phyloP scores from a whole-genome alignment of 2,888 invertebrate genomes.

The Coleophora flavipennella region DNA sequence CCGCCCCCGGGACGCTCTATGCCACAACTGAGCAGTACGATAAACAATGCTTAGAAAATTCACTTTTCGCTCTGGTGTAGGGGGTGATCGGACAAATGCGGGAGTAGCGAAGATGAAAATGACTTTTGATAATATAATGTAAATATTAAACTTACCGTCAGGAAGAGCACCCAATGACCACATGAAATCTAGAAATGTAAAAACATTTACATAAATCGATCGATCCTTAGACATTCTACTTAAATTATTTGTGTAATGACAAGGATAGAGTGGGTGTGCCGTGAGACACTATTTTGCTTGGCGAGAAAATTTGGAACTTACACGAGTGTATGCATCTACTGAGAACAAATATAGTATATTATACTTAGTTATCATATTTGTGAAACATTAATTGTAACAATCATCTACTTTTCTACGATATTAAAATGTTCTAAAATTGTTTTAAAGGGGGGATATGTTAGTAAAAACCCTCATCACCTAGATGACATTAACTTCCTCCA shows the following conservation, averaged over 20 bases:
- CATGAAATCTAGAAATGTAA: constrained; percentile 94
- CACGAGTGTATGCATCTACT: constrained; percentile 11
- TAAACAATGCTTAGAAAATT: constrained; percentile 4
- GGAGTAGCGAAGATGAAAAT: constrained; percentile 36
- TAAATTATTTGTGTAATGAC: constrained; percentile 35
- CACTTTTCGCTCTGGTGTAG: constrained; percentile 12
- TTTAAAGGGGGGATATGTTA: constrained; percentile 57
- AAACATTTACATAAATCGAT: constrained; percentile 73
- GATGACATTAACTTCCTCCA: constrained; percentile 31
- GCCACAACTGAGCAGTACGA: too few species aligned
- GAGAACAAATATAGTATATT: constrained; percentile 27
- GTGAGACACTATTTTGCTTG: constrained; percentile 73
- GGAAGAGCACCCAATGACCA: constrained; percentile 98
- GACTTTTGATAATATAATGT: constrained; percentile 47
- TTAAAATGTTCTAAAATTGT: constrained; percentile 39
- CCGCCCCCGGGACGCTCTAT: constrained; percentile 35
- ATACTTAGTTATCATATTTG: too few species aligned
- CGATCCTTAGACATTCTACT: constrained; percentile 62
- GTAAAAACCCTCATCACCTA: constrained; percentile 35
- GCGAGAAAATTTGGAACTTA: constrained; percentile 48
- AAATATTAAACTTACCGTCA: constrained; percentile 85
- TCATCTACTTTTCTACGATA: constrained; percentile 47
- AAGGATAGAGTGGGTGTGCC: constrained; percentile 39
- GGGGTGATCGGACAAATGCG: constrained; percentile 38
- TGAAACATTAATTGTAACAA: constrained; percentile 24